phyloP scores from a whole-genome alignment of 2,797 vertebrate genomes.

The Ciconia nigra region DNA sequence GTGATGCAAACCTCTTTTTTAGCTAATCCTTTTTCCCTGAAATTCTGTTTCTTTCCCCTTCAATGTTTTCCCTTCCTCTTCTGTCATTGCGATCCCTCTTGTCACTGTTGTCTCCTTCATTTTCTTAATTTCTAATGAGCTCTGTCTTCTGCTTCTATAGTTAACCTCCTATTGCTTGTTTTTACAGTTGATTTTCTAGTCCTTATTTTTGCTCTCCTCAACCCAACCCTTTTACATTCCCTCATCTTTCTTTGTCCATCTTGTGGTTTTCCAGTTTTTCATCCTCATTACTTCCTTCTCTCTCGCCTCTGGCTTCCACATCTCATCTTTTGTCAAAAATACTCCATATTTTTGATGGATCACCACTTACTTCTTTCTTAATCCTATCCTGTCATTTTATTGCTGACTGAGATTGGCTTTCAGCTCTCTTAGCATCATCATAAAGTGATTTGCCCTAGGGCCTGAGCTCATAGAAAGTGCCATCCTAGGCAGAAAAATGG shows the following conservation, averaged over 20 bases:
- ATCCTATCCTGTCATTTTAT: conserved; percentile 24
- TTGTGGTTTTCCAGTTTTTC: not conserved
- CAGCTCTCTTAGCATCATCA: conserved; percentile 23
- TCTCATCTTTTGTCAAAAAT: conserved; percentile 36
- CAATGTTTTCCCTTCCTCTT: not conserved
- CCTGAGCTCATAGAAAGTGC: not conserved
- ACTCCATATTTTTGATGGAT: conserved; percentile 37
- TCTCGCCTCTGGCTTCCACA: not conserved
- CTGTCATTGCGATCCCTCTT: not conserved
- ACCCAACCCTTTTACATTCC: not conserved
- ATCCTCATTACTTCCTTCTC: not conserved
- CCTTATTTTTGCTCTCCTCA: not conserved
- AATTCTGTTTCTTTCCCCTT: not conserved
- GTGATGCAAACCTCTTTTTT: not conserved
- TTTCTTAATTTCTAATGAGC: not conserved
- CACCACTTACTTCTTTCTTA: conserved; percentile 29
- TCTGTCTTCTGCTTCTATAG: not conserved
- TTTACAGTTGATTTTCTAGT: not conserved
- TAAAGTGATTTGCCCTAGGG: conserved; percentile 28
- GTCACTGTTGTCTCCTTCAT: not conserved
- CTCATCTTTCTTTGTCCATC: not conserved
- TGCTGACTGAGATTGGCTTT: conserved; percentile 35
- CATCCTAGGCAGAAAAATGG: conserved; percentile 8
- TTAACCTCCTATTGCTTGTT: not conserved
- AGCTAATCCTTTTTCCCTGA: not conserved